A percentile compares a stretch with the other conserved stretches of the same genome.
Evolutionary conservation across 2,888 invertebrate genomes (phyloP).

Genomic region (Laothoe populi): DNA sequence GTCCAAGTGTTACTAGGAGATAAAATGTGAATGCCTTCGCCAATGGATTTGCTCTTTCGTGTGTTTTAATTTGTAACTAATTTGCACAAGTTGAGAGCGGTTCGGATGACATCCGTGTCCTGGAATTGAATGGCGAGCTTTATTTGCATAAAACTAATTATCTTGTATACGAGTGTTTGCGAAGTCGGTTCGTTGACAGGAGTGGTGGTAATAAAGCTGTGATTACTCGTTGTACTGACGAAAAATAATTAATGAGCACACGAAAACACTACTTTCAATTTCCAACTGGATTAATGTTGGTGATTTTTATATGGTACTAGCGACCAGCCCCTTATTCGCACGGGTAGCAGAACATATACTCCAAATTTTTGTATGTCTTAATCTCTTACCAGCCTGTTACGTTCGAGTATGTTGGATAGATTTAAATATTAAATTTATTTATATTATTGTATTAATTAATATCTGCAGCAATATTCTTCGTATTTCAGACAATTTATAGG

Average conservation of each 20-base stretch:
- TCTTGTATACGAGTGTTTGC: slow-evolving; percentile 47
- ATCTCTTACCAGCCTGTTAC: too few relatives aligned
- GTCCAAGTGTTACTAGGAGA: slow-evolving; percentile 44
- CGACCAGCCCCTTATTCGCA: too few relatives aligned
- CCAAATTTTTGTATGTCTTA: too few relatives aligned
- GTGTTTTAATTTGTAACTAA: slow-evolving; percentile 25
- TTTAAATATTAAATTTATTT: too few relatives aligned
- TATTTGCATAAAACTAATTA: slow-evolving; percentile 64
- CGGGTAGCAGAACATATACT: too few relatives aligned
- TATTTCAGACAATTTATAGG: too few relatives aligned
- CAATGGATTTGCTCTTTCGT: slow-evolving; percentile 18
- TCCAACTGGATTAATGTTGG: slow-evolving; percentile 29
- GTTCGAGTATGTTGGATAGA: too few relatives aligned
- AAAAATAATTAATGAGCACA: slow-evolving; percentile 49
- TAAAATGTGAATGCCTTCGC: slow-evolving; percentile 29
- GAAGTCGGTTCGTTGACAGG: slow-evolving; percentile 45
- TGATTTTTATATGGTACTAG: background rate
- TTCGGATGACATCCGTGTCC: slow-evolving; percentile 30
- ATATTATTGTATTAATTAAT: too few relatives aligned
- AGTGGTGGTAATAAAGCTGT: slow-evolving; percentile 43
- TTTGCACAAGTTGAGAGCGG: slow-evolving; percentile 25
- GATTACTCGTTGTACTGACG: slow-evolving; percentile 41
- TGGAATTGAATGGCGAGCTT: slow-evolving; percentile 41
- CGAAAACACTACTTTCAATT: slow-evolving; percentile 43
- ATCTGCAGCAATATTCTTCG: too few relatives aligned